Percentiles rank a stretch among this genome's conserved stretches.
Conservation (phyloP, 2,113 vertebrate genomes). For the Cynopterus brachyotis region DNA sequence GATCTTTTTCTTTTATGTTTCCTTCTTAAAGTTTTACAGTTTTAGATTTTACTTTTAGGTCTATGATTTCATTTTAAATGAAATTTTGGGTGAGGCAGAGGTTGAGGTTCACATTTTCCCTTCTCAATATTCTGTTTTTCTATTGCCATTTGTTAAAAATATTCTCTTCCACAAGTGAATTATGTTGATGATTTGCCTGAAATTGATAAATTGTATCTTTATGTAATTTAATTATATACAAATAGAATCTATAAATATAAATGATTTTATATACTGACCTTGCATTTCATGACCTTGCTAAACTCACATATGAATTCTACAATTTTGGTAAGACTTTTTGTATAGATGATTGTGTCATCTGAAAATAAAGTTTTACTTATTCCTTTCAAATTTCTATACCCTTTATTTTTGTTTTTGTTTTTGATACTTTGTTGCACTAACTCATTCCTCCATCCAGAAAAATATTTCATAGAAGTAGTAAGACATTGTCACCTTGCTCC, state of each 20-base stretch:
- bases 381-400: background rate
- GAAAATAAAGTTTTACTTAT: background rate
- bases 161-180: background rate
- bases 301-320: background rate
- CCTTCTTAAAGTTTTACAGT: background rate
- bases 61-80: background rate
- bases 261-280: background rate
- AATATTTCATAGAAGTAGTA: background rate
- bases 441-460: background rate
- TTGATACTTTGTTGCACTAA: background rate
- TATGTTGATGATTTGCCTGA: background rate
- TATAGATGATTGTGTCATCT: background rate
- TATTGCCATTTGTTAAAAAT: background rate
- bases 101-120: background rate
- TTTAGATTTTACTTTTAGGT: background rate
- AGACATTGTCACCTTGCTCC: no score
- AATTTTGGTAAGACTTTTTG: background rate
- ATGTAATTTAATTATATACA: background rate
- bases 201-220: background rate
- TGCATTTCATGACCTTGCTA: background rate
- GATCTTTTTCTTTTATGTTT: background rate
- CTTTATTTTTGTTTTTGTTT: background rate
- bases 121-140: background rate
- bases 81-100: background rate
- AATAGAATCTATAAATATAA: background rate